Conservation (phyloP, 2,888 invertebrate genomes). For the Tortricodes alternella region DNA sequence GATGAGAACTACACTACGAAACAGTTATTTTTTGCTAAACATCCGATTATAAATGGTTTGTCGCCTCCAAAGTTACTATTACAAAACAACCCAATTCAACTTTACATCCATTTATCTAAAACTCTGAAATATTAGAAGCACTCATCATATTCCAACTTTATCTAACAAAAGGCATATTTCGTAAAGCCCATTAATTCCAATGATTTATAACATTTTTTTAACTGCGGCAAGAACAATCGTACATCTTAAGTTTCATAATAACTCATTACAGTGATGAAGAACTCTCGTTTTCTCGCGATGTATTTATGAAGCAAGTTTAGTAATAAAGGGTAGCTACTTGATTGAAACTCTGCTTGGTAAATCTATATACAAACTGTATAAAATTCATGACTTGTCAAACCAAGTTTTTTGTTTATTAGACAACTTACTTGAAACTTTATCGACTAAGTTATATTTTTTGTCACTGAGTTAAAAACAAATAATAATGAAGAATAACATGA, state of each 20-base stretch:
- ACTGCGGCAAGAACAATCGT: constrained; percentile 33
- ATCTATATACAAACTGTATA: neutral
- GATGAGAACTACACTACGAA: too few species aligned
- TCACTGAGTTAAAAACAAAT: too few species aligned
- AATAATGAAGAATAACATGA: too few species aligned
- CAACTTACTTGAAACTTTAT: too few species aligned
- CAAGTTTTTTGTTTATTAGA: neutral
- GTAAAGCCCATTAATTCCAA: constrained; percentile 31
- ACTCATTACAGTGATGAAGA: constrained; percentile 46
- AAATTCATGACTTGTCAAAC: too few species aligned
- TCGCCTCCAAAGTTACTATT: neutral
- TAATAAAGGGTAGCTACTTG: constrained; percentile 32
- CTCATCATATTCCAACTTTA: constrained; percentile 13
- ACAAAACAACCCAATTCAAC: neutral
- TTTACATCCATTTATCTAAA: neutral
- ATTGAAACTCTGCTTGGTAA: constrained; percentile 9
- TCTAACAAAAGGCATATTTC: constrained; percentile 3
- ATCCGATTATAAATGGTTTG: too few species aligned
- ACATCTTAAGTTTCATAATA: constrained; percentile 48
- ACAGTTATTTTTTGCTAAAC: too few species aligned
- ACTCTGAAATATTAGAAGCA: neutral
- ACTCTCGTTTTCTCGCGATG: constrained; percentile 45
- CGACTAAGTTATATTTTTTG: too few species aligned
- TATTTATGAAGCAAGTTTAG: constrained; percentile 56
- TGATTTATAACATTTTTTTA: constrained; percentile 22